phyloP scores from a whole-genome alignment of 2,113 vertebrate species.

The Brachyhypopomus occidentalis region DNA sequence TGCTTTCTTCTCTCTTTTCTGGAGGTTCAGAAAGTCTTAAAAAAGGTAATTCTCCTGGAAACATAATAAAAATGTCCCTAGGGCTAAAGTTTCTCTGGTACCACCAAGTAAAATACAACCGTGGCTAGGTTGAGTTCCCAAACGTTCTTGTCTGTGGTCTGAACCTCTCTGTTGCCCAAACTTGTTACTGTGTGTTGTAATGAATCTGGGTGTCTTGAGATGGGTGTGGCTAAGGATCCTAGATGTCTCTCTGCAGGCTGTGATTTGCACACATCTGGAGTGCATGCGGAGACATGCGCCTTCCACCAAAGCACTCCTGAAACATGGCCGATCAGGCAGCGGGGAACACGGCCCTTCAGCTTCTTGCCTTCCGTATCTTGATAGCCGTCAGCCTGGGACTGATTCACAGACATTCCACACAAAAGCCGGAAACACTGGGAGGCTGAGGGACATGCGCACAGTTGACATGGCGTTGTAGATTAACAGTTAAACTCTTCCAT shows the following conservation, averaged over 20 bases:
- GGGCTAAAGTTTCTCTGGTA: background rate
- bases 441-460: too few relatives aligned
- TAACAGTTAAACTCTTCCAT: background rate
- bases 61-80: background rate
- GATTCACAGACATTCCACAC: background rate
- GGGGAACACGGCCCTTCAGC: background rate
- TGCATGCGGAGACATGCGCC: constrained; percentile 33
- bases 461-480: background rate
- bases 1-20: background rate
- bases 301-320: background rate
- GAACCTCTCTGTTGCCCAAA: constrained; percentile 26
- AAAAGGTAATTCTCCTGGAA: background rate
- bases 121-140: too few relatives aligned
- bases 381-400: background rate
- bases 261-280: constrained; percentile 34
- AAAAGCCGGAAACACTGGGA: background rate
- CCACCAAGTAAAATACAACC: background rate
- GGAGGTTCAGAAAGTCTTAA: background rate
- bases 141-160: background rate
- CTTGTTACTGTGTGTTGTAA: constrained; percentile 40
- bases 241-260: constrained; percentile 33
- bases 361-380: background rate
- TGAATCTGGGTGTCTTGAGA: background rate
- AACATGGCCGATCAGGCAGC: background rate
- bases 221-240: constrained; percentile 39